Base-by-base conservation (phyloP, 2,888 invertebrate species). In the Acanthosepion pharaonis region DNA sequence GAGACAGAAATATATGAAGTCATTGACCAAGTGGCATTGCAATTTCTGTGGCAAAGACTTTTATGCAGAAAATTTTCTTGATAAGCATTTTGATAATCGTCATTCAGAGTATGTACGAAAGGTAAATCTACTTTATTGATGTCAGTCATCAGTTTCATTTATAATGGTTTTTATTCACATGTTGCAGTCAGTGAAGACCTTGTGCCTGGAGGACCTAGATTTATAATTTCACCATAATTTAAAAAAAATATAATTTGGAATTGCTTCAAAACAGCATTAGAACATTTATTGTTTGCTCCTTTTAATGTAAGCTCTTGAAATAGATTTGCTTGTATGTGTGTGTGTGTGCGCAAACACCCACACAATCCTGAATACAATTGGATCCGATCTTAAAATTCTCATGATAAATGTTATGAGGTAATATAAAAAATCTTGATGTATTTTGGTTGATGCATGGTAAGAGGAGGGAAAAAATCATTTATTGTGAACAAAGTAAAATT, bases 21-120 rank as follows among this genome's bases (percentile, higher is more conserved):
- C 96, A 15, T 95, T 96, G 48, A 96, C 96, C 51, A 96, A 96
- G 94, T 97, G 97, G 97, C 95, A 96, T 28, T 97, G 97, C 95
- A 95, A 97, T 91, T 96, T 96, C 95, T 97, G 97, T 95, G 97
- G 97, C 49, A 97, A 97, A 95, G 95, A 95, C 49, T 97, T 97
- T 95, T 96, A 96, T 92, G 96, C 96, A 9, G 97, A 97, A 95
- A 95, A 94, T 49, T 97, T 96, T 94, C 95, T 97, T 11, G 97
- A 97, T 95, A 95, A 95, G 28, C 97, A 97, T 95, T 96, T 97
- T 95, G 95, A 96, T 33, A 97, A 96, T 95, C 96, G 96, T 95
- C 97, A 97, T 95, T 91, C 96, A 23, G 95, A 96, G 59, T 95
- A 96, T 92, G 94, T 97, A 20, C 95, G 95, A 95, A 95, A 95